Conservation (phyloP, 2,797 vertebrate genomes). For the Siniperca undulata region DNA sequence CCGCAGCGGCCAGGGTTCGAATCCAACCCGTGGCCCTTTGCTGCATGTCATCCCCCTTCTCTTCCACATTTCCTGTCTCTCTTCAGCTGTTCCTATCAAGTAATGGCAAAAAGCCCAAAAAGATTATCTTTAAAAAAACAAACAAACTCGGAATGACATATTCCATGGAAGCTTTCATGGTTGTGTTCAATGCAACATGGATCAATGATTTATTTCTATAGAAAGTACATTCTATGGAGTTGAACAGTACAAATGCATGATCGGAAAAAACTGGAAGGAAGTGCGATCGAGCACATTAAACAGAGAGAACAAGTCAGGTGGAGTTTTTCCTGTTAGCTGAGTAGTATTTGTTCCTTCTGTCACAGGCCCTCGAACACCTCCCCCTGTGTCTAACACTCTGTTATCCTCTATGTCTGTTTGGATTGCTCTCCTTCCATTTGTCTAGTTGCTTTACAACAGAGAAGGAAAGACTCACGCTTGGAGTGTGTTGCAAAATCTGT, state of each 20-base stretch:
- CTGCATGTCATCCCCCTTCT: no score
- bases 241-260: neutral
- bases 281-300: constrained; percentile 4
- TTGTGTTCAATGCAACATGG: neutral
- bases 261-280: neutral
- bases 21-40: no score
- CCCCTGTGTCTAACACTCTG: neutral
- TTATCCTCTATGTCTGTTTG: constrained; percentile 43
- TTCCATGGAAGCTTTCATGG: neutral
- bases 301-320: constrained; percentile 33
- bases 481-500: constrained; percentile 3
- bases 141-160: neutral
- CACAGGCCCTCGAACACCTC: neutral
- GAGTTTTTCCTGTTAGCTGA: constrained; percentile 58
- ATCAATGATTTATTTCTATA: neutral
- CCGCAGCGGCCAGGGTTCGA: no score
- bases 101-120: no score
- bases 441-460: constrained; percentile 51
- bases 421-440: constrained; percentile 41
- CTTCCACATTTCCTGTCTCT: no score
- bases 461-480: neutral
- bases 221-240: neutral
- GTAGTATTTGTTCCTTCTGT: constrained; percentile 39
- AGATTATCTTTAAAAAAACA: no score
- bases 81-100: no score